Base-by-base conservation (phyloP, 23 tunicate genomes). In the Clavelina lepadiformis region DNA sequence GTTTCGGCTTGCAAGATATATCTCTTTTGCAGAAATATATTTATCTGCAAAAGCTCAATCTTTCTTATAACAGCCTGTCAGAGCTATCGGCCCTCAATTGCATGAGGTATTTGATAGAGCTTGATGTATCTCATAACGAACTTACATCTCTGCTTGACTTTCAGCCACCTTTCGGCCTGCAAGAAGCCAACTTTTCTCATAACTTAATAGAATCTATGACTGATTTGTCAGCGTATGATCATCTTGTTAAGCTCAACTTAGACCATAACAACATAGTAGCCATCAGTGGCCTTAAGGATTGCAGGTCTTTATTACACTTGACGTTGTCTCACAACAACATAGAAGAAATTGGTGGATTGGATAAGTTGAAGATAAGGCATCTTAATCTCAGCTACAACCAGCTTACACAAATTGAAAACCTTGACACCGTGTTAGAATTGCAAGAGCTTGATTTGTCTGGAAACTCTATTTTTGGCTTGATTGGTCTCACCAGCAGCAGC, bases 51-150 rank as follows among this genome's bases (percentile, higher is more conserved):
- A 80, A 89, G 49, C 62, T 89, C 35, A 53, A 81, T 51, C 78
- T 89, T 5, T 85, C 87, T 22, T 81, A 75, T 61, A 89, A 89
- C 64, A 81, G 70, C 31, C 49, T 89, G 11, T 45, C 54, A 44
- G 83, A 75, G 44, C 46, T 89, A 22, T 61, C 83, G 7, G 71
- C 83, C 13, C 29, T 89, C 26, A 70, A 76, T 31, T 31, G 33
- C 56, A 81, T 89, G 80, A 63, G 38, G 29, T 58, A 70, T 65
- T 44, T 89, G 25, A 54, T 89, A 28, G 87, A 89, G 45, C 37
- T 89, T 25, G 82, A 89, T 81, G 97, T 56, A 1, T 81, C 89
- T 27, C 83, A 89, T 45, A 89, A 89, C 65, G 81, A 70, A 22
- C 60, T 89, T 3, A 51, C 71, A 55, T 33, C 51, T 13, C 64